Base-by-base conservation (phyloP, 35 echinoderm and acorn worm species). In the Hemicentrotus pulcherrimus region DNA sequence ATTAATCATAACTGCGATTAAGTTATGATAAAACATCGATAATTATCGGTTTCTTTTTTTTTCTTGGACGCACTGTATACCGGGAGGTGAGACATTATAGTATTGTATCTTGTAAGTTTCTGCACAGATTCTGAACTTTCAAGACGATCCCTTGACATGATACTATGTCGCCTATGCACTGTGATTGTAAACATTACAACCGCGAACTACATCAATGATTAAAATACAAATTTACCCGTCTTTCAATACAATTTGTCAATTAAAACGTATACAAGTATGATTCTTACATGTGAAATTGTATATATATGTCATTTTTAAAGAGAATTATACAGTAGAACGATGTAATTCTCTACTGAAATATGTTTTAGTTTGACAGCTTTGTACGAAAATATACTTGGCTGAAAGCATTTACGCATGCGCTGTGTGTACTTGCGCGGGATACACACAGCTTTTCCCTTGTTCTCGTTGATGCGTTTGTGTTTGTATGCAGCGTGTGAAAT, bases 361-460 rank as follows among this genome's bases (percentile, higher is more conserved):
- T 10, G 50, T 9, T 14, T 59, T n/a, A 78, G 19, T 5, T 78
- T 78, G 65, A 78, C 65, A 78, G 65, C 65, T 78, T n/a, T 24
- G 50, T 55, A 55, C 24, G 65, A 28, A 28, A 7, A 5, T 0
- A 24, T 5, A 28, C 16, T 24, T 19, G 19, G 65, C 28, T 78
- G 19, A 28, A n/a, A 78, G 65, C 32, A 93, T 46, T 93, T 93
- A 93, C 91, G 91, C 91, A 93, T 93, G 91, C 91, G 91, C 91
- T 13, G 13, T 93, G 16, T 47, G 47, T 22, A 6, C 91, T 93
- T 58, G 65, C 65, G 65, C 65, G 65, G 65, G 65, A 78, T 28
- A 78, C 65, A 78, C 30, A 24, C 46, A 32, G 91, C 91, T 93
- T 93, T 91, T 93, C 91, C 91, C 91, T 93, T 93, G 91, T 93